Base-by-base conservation (phyloP, 2,113 vertebrate genomes). In the Pollachius pollachius region DNA sequence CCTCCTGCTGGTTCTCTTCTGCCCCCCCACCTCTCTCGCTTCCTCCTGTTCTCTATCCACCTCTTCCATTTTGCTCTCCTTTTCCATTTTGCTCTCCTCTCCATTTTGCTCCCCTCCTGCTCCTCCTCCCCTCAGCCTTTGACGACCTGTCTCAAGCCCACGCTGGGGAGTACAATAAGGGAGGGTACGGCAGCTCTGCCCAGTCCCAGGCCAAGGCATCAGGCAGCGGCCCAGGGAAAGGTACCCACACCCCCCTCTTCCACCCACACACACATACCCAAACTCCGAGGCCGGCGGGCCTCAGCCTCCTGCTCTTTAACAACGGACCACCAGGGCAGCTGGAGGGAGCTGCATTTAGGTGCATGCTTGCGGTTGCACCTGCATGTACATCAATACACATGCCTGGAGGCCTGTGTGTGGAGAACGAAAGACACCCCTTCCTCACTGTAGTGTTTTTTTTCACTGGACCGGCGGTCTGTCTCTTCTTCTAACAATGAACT, bases 141-240 rank as follows among this genome's bases (percentile, higher is more conserved):
- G 96, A 99, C 37, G 97, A 99, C 89, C 88, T 98, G 87, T 92
- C 94, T 56, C 96, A 97, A 90, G 96, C 93, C 84, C 93, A 95
- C 0, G 92, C 92, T 63, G 94, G 92, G 68, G 97, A 99, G 78
- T 99, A 98, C 90, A 93, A 90, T 90, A 99, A 99, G 92, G 94
- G 95, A 85, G 94, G 93, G 81, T 99, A 98, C 85, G 94, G 94
- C 87, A 94, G 94, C 75, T 94, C 94, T 81, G 93, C 93, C 69
- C 97, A 96, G 92, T 91, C 95, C 88, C 94, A 97, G 91, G 94
- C 89, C 93, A 98, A 98, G 90, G 87, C 95, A 81, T 85, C 94
- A 76, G 93, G 92, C 81, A 89, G 94, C 86, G 96, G 94, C 87
- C 92, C 94, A 81, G 95, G 94, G 85, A 99, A 99, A 98, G 97